Conservation (phyloP, 2,797 vertebrate genomes). For the Neoniphon sammara region DNA sequence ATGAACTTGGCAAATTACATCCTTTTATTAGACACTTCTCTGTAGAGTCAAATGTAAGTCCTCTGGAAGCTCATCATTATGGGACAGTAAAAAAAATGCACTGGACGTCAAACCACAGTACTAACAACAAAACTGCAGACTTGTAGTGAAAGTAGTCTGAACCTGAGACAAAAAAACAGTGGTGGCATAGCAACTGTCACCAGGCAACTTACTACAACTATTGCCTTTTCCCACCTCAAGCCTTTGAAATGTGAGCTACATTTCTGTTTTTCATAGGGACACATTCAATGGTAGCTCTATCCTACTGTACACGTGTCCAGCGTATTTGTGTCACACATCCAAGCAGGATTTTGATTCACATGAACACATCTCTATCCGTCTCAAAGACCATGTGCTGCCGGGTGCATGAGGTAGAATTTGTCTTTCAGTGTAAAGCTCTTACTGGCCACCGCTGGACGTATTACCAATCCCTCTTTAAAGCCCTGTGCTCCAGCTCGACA, state of each 20-base stretch:
- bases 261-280: constrained; percentile 44
- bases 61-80: not conserved
- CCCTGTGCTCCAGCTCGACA: constrained; percentile 17
- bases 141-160: constrained; percentile 5
- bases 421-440: constrained; percentile 60
- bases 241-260: constrained; percentile 4
- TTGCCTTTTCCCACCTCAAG: constrained; percentile 5
- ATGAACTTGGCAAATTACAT: not conserved
- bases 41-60: not conserved
- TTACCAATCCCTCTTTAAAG: constrained; percentile 62
- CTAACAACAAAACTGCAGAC: constrained; percentile 9
- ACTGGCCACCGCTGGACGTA: constrained; percentile 22
- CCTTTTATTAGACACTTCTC: not conserved
- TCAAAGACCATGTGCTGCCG: constrained; percentile 56
- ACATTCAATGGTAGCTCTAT: constrained; percentile 15
- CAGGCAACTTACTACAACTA: constrained; percentile 46
- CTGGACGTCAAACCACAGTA: not conserved
- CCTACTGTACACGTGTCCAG: constrained; percentile 60
- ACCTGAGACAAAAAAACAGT: constrained; percentile 20
- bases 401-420: constrained; percentile 41
- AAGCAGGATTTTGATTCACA: constrained; percentile 63
- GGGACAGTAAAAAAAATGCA: not conserved
- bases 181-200: constrained; percentile 64
- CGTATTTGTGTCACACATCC: constrained; percentile 37
- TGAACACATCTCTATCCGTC: constrained; percentile 39